Evolutionary conservation across 2,888 invertebrate genomes (phyloP).

Genomic region (Sesia bembeciformis): DNA sequence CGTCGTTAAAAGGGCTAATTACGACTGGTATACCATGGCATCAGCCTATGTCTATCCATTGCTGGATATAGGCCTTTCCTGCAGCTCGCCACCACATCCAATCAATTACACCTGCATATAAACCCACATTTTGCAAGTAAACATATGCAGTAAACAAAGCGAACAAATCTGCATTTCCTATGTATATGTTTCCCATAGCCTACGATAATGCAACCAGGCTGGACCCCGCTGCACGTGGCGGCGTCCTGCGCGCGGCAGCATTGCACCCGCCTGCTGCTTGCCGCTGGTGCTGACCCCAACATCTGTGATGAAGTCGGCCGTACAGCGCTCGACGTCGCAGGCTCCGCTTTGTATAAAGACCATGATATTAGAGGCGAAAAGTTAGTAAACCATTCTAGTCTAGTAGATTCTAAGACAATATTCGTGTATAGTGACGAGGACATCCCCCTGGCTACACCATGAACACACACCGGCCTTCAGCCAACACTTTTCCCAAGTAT

Average conservation of each 20-base stretch:
- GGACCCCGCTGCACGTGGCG: constrained; percentile 77
- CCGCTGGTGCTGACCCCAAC: constrained; percentile 63
- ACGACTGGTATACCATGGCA: no score
- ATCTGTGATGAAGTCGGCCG: constrained; percentile 49
- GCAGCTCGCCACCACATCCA: no score
- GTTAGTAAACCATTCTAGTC: constrained; percentile 6
- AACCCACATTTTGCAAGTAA: no score
- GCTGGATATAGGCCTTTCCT: no score
- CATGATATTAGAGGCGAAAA: constrained; percentile 21
- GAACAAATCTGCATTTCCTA: no score
- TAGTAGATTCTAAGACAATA: not conserved
- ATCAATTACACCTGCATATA: no score
- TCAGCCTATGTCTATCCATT: no score
- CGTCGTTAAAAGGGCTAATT: no score
- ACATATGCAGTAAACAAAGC: no score
- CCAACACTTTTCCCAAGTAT: no score
- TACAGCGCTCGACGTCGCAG: constrained; percentile 66
- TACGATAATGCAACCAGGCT: constrained; percentile 44
- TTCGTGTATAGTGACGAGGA: not conserved
- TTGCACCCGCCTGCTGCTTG: constrained; percentile 64
- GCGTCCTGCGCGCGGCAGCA: constrained; percentile 62
- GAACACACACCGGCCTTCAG: no score
- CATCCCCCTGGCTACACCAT: no score
- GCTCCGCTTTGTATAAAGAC: constrained; percentile 44
- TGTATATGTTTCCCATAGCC: not conserved